Evolutionary conservation across 2,113 vertebrate genomes (phyloP).

Genomic region (Bombycilla garrulus): DNA sequence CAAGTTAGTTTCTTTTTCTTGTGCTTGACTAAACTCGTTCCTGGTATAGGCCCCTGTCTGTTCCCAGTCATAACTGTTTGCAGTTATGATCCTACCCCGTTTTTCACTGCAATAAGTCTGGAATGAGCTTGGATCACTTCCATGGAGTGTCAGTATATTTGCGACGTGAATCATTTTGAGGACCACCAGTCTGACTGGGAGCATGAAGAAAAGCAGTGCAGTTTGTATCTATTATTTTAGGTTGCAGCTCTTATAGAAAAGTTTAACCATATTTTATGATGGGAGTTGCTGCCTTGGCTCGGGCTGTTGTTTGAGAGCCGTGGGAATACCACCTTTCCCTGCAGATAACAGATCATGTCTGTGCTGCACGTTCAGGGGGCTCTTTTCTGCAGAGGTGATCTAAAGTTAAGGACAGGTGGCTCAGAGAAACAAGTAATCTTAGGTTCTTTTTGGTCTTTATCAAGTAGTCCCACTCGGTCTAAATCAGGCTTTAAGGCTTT

Average conservation of each 20-base stretch:
- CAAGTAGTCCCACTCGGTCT: conserved; percentile 23
- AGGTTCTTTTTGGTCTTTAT: conserved; percentile 48
- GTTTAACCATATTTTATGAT: not conserved
- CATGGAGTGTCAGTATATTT: not conserved
- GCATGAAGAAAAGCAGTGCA: not conserved
- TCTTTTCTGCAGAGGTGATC: conserved; percentile 44
- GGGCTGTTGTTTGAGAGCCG: conserved; percentile 59
- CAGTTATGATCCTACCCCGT: too few relatives aligned
- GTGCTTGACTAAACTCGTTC: not conserved
- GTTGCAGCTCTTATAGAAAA: not conserved
- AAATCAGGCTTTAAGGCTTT: conserved; percentile 64
- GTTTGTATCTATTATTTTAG: not conserved
- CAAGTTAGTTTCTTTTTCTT: not conserved
- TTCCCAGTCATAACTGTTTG: not conserved
- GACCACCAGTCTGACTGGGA: not conserved
- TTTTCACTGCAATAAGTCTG: not conserved
- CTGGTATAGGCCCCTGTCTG: not conserved
- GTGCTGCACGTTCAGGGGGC: not conserved
- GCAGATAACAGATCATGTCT: conserved; percentile 20
- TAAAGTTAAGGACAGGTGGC: conserved; percentile 63
- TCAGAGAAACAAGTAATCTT: conserved; percentile 64
- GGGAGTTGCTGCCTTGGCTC: not conserved
- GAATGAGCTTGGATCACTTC: not conserved
- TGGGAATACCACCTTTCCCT: conserved; percentile 57
- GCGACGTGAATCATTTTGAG: not conserved